Evolutionary conservation across 2,113 vertebrate genomes (phyloP).

Genomic region (Hypomesus transpacificus): DNA sequence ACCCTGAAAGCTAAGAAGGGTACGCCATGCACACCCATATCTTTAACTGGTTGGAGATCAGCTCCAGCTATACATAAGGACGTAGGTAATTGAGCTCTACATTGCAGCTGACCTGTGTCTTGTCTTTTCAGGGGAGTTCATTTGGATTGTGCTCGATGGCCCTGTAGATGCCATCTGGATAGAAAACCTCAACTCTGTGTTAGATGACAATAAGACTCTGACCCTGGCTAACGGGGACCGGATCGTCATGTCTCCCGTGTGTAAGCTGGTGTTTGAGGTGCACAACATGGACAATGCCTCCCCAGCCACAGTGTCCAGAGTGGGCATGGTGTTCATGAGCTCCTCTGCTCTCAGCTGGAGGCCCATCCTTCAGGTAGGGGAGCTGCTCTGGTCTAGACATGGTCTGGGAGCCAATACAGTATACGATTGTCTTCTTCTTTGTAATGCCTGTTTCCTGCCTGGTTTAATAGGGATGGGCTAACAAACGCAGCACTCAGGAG

Average conservation of each 20-base stretch:
- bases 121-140: slow-evolving; percentile 76
- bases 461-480: slow-evolving; percentile 76
- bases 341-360: slow-evolving; percentile 84
- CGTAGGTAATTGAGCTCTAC: not conserved
- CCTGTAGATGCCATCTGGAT: slow-evolving; percentile 87
- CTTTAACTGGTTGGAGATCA: too few relatives aligned
- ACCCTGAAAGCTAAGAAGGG: slow-evolving; percentile 85
- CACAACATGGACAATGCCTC: slow-evolving; percentile 92
- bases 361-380: slow-evolving; percentile 83
- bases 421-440: not conserved
- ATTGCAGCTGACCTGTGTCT: not conserved
- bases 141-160: slow-evolving; percentile 91
- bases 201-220: slow-evolving; percentile 84
- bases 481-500: slow-evolving; percentile 72
- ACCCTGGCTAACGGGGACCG: slow-evolving; percentile 83
- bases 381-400: not conserved
- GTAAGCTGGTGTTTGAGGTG: slow-evolving; percentile 88
- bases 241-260: slow-evolving; percentile 86
- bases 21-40: slow-evolving; percentile 24
- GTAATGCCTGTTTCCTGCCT: not conserved
- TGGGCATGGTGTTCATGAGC: slow-evolving; percentile 93
- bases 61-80: not conserved
- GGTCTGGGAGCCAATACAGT: not conserved
- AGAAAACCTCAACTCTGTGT: slow-evolving; percentile 83
- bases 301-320: slow-evolving; percentile 87